Evolutionary conservation across 1,140 invertebrate species (phyloP).

Genomic region (Bombyx mandarina): DNA sequence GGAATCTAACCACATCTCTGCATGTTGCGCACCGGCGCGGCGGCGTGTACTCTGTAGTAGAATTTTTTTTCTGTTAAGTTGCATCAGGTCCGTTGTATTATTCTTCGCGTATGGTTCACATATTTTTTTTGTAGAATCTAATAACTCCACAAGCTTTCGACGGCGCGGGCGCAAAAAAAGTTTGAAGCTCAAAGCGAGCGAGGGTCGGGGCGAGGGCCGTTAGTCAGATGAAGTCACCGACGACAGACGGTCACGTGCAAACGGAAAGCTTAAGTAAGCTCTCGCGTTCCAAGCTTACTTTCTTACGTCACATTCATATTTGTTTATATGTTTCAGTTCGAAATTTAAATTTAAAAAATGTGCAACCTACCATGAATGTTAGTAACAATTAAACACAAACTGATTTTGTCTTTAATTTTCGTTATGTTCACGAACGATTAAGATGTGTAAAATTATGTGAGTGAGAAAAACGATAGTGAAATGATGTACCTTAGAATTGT

Average conservation of each 20-base stretch:
- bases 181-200: conserved; percentile 27
- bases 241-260: conserved; percentile 34
- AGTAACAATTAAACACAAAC: too few relatives aligned
- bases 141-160: conserved; percentile 64
- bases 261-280: neutral
- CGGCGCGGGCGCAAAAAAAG: conserved; percentile 62
- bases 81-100: conserved; percentile 48
- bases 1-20: conserved; percentile 55
- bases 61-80: conserved; percentile 23
- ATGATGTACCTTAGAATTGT: conserved; percentile 10
- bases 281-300: conserved; percentile 3
- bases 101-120: conserved; percentile 26
- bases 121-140: conserved; percentile 51
- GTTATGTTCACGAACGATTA: conserved; percentile 24
- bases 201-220: conserved; percentile 30
- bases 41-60: conserved; percentile 23
- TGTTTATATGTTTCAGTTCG: too few relatives aligned
- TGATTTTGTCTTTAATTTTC: neutral
- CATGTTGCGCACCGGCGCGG: conserved; percentile 36
- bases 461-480: conserved; percentile 45
- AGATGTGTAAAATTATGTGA: conserved; percentile 49
- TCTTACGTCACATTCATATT: too few relatives aligned
- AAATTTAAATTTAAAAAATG: too few relatives aligned
- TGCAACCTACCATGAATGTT: too few relatives aligned
- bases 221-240: neutral